These are phyloP conservation scores for Leucoma salicis DNA, from an alignment of 2,888 invertebrate species.

Conservation along the genomic window DNA sequence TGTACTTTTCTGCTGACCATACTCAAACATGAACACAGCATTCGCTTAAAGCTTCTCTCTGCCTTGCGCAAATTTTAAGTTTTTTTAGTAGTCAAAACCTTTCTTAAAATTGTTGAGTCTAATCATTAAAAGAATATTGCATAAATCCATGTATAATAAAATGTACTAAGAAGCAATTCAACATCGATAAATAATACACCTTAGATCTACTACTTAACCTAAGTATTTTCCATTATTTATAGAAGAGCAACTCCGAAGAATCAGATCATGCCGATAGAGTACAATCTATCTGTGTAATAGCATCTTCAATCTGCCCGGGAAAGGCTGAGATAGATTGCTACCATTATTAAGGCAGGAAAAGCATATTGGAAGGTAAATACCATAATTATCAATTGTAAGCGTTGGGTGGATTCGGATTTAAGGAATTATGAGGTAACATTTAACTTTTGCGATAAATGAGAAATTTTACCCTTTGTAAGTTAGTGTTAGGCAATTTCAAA, in stretches of 20 bases:
- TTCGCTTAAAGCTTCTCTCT: background rate
- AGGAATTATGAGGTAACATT: constrained; percentile 14
- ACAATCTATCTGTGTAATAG: constrained; percentile 36
- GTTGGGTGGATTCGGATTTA: constrained; percentile 19
- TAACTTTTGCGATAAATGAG: constrained; percentile 14
- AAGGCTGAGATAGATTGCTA: constrained; percentile 11
- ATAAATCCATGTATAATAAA: too few species aligned
- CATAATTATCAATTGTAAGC: constrained; percentile 29
- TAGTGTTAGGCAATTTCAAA: background rate
- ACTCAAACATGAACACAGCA: background rate
- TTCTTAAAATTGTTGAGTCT: background rate
- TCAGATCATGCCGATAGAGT: constrained; percentile 28
- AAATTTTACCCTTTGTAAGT: constrained; percentile 2
- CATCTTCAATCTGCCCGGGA: constrained; percentile 30
- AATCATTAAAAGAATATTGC: too few species aligned
- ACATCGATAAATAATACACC: too few species aligned
- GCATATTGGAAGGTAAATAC: constrained; percentile 21
- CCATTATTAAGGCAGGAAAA: constrained; percentile 15
- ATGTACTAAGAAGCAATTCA: background rate
- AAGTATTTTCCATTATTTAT: constrained; percentile 19
- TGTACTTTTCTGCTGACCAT: background rate
- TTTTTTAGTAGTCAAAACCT: background rate
- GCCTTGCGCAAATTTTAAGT: background rate
- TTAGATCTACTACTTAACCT: constrained; percentile 15
- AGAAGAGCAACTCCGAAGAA: constrained; percentile 22